Evolutionary conservation across 2,888 invertebrate species (phyloP), one percentile per base, ranked within the genome.

Genomic region (Aspidapion aeneum): DNA sequence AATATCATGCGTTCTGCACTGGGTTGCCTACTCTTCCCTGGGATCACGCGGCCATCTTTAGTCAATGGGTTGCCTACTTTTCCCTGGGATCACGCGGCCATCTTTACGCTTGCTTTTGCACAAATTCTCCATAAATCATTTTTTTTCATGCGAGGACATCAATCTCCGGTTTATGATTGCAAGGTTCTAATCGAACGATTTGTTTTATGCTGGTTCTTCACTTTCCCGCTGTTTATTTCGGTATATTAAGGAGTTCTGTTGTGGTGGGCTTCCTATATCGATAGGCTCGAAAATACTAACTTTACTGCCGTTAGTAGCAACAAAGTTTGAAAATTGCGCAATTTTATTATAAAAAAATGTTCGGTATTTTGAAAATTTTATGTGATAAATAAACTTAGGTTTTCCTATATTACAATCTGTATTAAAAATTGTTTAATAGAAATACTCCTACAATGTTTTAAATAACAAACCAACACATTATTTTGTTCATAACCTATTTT

Each of bases 101-200:
- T 83, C 85, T 68, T 79, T 79, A 3, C 82, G 86, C 70, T 22
- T 86, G 79, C 64, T 81, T 82, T 64, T 83, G 83, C 58, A 91
- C 89, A 9, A 81, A 9, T 48, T 81, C 79, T 51, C 87, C 86
- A 74, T 91, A 91, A 57, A 84, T 83, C 58, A 86, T 70, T 22
- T 86, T 79, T 64, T 81, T 82, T 64, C 83, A 83, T 58, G 91
- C 89, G 9, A 81, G 74, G 86, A 74, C 91, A 91, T 75, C 92
- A 92, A 66, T 90, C 90, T 70, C 86, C 86, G 90, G 86, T 72
- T 85, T 84, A 78, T 92, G 91, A 59, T 85, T 85, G 76, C 92
- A 92, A 0, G 92, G 91, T 73, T 89, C 87, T 73, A 92, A 86
- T 60, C 81, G 66, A 1, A 90, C 86, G 82, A 82, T 67, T 81